Percentiles rank a stretch among this genome's conserved stretches.
phyloP scores from a whole-genome alignment of 2,797 vertebrate genomes.

The Pyrocephalus nanus region DNA sequence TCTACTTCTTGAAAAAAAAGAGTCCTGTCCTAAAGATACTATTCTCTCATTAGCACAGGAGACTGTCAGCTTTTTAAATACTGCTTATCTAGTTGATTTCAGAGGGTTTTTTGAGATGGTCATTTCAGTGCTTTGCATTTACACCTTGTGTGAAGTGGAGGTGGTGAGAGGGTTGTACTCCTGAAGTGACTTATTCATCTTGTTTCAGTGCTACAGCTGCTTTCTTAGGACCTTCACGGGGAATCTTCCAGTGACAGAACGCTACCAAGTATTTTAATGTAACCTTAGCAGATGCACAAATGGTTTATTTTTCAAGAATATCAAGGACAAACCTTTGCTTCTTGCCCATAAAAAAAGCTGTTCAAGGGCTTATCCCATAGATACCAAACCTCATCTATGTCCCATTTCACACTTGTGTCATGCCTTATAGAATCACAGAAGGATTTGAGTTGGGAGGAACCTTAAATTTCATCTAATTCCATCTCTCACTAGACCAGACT shows the following conservation, averaged over 20 bases:
- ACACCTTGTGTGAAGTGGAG: neutral
- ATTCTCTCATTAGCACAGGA: neutral
- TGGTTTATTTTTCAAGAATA: neutral
- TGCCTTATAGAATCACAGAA: neutral
- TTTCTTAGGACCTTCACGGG: neutral
- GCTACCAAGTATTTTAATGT: neutral
- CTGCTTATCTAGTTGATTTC: neutral
- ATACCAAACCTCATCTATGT: neutral
- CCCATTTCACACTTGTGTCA: rapidly evolving
- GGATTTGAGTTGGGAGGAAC: neutral
- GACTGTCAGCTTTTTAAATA: neutral
- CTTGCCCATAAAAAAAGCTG: neutral
- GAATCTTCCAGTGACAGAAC: neutral
- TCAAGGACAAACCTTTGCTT: neutral
- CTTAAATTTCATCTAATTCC: neutral
- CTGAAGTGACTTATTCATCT: neutral
- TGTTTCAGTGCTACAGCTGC: neutral
- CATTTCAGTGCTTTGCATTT: neutral
- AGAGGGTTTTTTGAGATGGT: neutral
- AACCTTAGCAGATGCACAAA: neutral
- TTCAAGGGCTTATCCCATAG: neutral
- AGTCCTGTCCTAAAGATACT: neutral
- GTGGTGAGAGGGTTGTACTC: neutral
- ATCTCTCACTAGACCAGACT: neutral
- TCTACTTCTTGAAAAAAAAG: neutral